These are phyloP conservation scores for Ptychobarbus kaznakovi DNA, from an alignment of 2,797 vertebrate genomes.

Conservation along the genomic window DNA sequence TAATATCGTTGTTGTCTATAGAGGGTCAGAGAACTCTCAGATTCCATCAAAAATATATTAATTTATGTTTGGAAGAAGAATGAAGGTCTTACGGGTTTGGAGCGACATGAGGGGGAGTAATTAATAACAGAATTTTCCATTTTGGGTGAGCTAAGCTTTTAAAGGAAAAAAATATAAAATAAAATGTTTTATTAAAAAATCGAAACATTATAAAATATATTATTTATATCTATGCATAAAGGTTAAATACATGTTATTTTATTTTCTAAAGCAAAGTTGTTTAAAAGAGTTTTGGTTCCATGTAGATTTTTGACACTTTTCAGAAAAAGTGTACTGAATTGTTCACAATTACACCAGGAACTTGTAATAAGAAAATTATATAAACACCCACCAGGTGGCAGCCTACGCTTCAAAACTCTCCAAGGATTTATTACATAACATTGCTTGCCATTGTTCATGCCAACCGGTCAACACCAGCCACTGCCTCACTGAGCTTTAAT, in stretches of 20 bases:
- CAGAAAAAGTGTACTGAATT: background rate
- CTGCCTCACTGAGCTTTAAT: conserved; percentile 32
- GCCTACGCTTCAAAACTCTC: conserved; percentile 1
- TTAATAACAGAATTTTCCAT: too few relatives aligned
- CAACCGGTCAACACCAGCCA: conserved; percentile 31
- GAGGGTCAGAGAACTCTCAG: too few relatives aligned
- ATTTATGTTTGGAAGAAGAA: too few relatives aligned
- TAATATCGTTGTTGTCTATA: too few relatives aligned
- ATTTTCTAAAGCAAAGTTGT: background rate
- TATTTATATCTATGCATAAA: background rate
- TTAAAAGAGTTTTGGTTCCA: background rate
- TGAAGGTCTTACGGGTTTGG: too few relatives aligned
- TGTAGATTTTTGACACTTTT: background rate
- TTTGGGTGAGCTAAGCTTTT: too few relatives aligned
- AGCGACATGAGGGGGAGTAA: too few relatives aligned
- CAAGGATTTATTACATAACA: conserved; percentile 27
- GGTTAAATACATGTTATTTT: background rate
- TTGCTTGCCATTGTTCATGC: background rate
- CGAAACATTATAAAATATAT: too few relatives aligned
- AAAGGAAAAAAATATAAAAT: rapidly evolving
- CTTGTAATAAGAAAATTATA: background rate
- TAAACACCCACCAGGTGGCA: conserved; percentile 53
- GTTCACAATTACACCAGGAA: background rate
- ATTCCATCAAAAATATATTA: too few relatives aligned
- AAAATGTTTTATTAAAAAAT: background rate